Base-by-base conservation (phyloP, 1,140 invertebrate genomes). In the Drosophila ercepeae region DNA sequence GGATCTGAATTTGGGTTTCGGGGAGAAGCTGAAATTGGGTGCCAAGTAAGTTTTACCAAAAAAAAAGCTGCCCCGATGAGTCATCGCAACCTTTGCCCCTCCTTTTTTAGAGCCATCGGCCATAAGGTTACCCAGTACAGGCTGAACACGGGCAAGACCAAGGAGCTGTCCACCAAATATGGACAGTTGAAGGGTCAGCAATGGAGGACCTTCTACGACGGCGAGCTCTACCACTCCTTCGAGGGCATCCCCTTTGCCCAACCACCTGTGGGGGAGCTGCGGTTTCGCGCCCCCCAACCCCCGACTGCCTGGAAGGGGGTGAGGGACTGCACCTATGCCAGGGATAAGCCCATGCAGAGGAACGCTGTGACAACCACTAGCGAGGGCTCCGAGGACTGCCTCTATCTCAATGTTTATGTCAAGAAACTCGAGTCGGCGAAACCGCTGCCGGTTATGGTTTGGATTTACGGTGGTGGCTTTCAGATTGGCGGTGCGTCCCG, bases 401-500 rank as follows among this genome's bases (percentile, higher is more conserved):
- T 90, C 0, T 90, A 89, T 13, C 36, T 90, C 7, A 90, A 90
- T 68, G 89, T 90, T 1, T 90, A 83, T 46, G 74, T 55, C 6
- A 90, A 90, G 21, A 58, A 45, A 4, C 42, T 78, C 93, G 61
- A 75, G 9, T 34, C 78, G 0, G 16, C 52, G 0, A 55, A 59
- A 2, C 68, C 74, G 0, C 25, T 90, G 27, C 93, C 95, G 0
- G 95, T 96, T 0, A 93, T 96, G 84, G 92, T 96, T 0, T 96
- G 92, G 91, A 93, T 96, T 27, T 94, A 95, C 79, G 95, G 95
- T 1, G 95, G 95, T 1, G 93, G 90, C 18, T 95, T 95, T 79
- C 83, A 91, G 14, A 61, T 82, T n/a, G 94, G 94, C 2, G 93
- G 92, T 1, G 93, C 71, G 11, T 57, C 63, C 0, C 54, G 75